Evolutionary conservation across 2,113 vertebrate genomes (phyloP), one percentile per base, ranked within the genome.

Genomic region (Solea solea): DNA sequence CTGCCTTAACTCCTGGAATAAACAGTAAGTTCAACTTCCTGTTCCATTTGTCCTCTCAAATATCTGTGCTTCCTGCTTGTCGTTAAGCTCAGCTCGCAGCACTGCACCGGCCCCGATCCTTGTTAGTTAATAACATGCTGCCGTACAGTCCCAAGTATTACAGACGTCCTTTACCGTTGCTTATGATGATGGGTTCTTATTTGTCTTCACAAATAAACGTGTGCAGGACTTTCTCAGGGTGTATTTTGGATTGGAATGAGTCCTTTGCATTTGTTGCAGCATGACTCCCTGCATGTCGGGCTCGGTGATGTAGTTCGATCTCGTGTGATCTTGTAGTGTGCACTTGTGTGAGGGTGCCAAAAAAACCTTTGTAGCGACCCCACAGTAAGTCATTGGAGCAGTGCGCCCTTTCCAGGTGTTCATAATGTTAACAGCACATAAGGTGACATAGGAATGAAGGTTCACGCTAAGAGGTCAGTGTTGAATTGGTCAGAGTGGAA

Each of bases 1-100:
- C 94, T 48, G 96, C 96, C 75, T 96, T 97, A 83, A 95, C 95
- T 83, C 95, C 96, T 77, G 95, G 95, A 93, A 94, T 95, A 87
- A 91, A 86, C 54, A 95, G 94, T 94, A 87, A 94, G 94, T 92
- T 86, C 88, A 65, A 88, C 93, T 85, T 72, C 66, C 70, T 75
- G n/a, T 69, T 78, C 55, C 53, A 41, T 51, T 61, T 87, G 49
- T 82, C 50, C 74, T 85, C 84, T 69, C 68, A 76, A 85, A 62
- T 82, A 84, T 92, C 80, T 90, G 70, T 90, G 92, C 91, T 92
- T 91, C 80, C 87, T 90, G 92, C 92, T 88, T 86, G 86, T 86
- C 80, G 87, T 87, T 86, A 60, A 87, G 83, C 86, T 86, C 67
- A 90, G 83, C 89, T 92, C 58, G n/a, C 72, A 79, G 82, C 82